Evolutionary conservation across 1,140 invertebrate genomes (phyloP).

Genomic region (Zophobas atratus): DNA sequence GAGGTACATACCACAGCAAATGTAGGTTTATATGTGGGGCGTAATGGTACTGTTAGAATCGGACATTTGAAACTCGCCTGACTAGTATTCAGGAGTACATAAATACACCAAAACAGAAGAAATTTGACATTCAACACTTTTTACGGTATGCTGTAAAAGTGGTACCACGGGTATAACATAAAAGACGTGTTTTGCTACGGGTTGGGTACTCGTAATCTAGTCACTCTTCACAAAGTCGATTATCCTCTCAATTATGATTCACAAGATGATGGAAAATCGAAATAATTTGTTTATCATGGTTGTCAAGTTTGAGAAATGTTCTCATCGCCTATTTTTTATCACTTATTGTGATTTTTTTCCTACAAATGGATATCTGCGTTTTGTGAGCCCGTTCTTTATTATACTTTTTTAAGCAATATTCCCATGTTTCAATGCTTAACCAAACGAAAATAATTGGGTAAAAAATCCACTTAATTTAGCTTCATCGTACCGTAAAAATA

Average conservation of each 20-base stretch:
- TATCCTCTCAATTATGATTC: conserved; percentile 12
- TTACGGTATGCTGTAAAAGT: too few relatives aligned
- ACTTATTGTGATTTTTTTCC: conserved; percentile 11
- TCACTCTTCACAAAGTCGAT: background rate
- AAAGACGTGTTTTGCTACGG: too few relatives aligned
- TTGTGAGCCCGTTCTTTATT: conserved; percentile 1
- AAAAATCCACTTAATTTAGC: conserved; percentile 26
- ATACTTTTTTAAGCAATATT: conserved; percentile 2
- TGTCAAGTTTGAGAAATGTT: conserved; percentile 16
- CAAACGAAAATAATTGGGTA: conserved; percentile 29
- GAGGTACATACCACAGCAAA: too few relatives aligned
- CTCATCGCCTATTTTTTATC: conserved; percentile 14
- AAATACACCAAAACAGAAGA: too few relatives aligned
- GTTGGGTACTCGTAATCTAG: background rate
- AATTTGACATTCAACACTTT: too few relatives aligned
- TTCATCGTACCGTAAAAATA: conserved; percentile 32
- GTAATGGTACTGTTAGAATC: too few relatives aligned
- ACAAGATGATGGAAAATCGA: conserved; percentile 3
- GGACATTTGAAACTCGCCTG: too few relatives aligned
- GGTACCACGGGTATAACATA: too few relatives aligned
- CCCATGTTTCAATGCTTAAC: conserved; percentile 7
- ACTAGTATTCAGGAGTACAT: too few relatives aligned
- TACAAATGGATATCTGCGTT: background rate
- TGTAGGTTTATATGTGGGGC: too few relatives aligned
- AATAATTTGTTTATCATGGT: conserved; percentile 27